Evolutionary conservation across 30 jellyfish, hydroid and myxozoan genomes (phyloP).

Genomic region (Hydractinia echinata): DNA sequence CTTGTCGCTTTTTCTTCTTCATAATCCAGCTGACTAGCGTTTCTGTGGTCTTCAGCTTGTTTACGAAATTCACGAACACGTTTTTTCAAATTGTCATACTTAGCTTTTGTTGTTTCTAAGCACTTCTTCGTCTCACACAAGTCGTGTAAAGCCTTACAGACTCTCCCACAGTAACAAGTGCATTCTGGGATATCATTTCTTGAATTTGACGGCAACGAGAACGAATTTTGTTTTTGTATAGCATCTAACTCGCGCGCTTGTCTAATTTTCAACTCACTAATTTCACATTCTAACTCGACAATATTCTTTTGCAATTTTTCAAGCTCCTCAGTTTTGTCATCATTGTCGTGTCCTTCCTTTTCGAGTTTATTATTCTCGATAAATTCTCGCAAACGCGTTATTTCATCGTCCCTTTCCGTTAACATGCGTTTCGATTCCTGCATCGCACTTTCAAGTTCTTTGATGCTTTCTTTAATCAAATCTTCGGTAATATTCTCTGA

Average conservation of each 20-base stretch:
- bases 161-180: slow-evolving; percentile 92
- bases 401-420: slow-evolving; percentile 70
- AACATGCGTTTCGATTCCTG: slow-evolving; percentile 65
- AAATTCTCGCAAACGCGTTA: slow-evolving; percentile 42
- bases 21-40: slow-evolving; percentile 38
- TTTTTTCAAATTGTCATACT: slow-evolving; percentile 63
- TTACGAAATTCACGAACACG: slow-evolving; percentile 77
- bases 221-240: slow-evolving; percentile 5
- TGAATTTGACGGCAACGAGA: neutral
- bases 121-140: slow-evolving; percentile 47
- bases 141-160: slow-evolving; percentile 83
- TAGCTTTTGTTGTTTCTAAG: slow-evolving; percentile 60
- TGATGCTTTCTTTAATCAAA: slow-evolving; percentile 72
- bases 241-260: slow-evolving; percentile 3
- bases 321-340: slow-evolving; percentile 43
- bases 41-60: slow-evolving; percentile 59
- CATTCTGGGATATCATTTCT: slow-evolving; percentile 51
- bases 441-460: slow-evolving; percentile 83
- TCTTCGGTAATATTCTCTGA: slow-evolving; percentile 87
- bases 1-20: slow-evolving; percentile 51
- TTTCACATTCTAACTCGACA: slow-evolving; percentile 44
- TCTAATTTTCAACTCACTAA: slow-evolving; percentile 30
- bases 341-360: slow-evolving; percentile 38
- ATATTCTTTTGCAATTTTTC: slow-evolving; percentile 62
- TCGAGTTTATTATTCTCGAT: slow-evolving; percentile 28